Evolutionary conservation across 2,797 vertebrate species (phyloP).

Genomic region (Danio tinwini): DNA sequence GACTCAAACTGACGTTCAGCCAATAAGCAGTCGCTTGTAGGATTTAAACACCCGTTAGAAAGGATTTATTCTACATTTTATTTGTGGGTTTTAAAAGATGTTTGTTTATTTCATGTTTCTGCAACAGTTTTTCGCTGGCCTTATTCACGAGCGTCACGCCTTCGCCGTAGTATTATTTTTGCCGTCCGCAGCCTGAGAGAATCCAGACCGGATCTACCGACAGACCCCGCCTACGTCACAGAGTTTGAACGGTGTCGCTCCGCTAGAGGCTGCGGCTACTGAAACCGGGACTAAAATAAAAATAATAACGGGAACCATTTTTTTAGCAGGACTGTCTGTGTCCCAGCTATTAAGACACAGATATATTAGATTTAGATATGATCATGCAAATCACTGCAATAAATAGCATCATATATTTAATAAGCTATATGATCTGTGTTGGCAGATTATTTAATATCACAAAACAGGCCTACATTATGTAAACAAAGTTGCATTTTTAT

Average conservation of each 20-base stretch:
- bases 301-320: background rate
- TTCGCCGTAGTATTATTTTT: conserved; percentile 5
- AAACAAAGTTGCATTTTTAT: no score
- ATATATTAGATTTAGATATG: no score
- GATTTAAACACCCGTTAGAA: background rate
- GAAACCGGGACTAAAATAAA: background rate
- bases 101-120: background rate
- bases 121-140: background rate
- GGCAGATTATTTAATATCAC: no score
- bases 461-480: no score
- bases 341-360: background rate
- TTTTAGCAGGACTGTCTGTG: background rate
- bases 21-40: background rate
- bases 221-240: conserved; percentile 5
- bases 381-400: background rate
- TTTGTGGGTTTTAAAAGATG: background rate
- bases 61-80: background rate
- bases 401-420: background rate
- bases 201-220: conserved; percentile 24
- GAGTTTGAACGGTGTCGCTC: background rate
- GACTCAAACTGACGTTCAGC: background rate
- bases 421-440: background rate
- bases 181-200: background rate
- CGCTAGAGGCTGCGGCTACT: background rate
- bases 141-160: background rate